Conservation (phyloP, 2,113 vertebrate species). For the Rhea americana region DNA sequence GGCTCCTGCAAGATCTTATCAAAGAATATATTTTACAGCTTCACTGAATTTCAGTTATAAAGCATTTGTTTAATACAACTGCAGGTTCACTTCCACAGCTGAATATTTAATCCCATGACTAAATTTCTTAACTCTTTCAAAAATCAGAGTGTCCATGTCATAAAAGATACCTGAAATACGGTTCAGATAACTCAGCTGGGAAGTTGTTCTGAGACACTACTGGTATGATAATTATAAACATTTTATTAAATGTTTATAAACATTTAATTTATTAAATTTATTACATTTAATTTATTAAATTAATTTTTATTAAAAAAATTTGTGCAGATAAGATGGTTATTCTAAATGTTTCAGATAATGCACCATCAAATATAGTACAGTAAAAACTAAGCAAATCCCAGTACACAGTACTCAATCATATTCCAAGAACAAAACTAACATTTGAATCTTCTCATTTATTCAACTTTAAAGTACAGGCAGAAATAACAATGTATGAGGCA, state of each 20-base stretch:
- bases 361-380: not conserved
- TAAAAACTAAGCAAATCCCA: not conserved
- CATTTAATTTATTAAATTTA: no score
- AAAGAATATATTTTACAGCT: not conserved
- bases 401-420: not conserved
- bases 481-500: not conserved
- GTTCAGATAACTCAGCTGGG: not conserved
- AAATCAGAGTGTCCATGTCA: not conserved
- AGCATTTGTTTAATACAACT: not conserved
- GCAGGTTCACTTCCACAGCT: not conserved
- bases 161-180: not conserved
- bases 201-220: not conserved
- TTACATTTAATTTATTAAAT: no score
- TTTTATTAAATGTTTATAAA: not conserved
- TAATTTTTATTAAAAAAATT: no score
- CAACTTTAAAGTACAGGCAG: not conserved
- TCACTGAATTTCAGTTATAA: slow-evolving; percentile 23
- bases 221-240: not conserved
- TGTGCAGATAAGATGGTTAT: not conserved
- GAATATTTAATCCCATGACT: not conserved
- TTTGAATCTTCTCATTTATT: not conserved
- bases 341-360: not conserved
- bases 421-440: not conserved
- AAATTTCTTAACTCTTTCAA: not conserved
- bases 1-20: not conserved